phyloP scores from a whole-genome alignment of 2,888 invertebrate species.

The Drosophila phalerata region DNA sequence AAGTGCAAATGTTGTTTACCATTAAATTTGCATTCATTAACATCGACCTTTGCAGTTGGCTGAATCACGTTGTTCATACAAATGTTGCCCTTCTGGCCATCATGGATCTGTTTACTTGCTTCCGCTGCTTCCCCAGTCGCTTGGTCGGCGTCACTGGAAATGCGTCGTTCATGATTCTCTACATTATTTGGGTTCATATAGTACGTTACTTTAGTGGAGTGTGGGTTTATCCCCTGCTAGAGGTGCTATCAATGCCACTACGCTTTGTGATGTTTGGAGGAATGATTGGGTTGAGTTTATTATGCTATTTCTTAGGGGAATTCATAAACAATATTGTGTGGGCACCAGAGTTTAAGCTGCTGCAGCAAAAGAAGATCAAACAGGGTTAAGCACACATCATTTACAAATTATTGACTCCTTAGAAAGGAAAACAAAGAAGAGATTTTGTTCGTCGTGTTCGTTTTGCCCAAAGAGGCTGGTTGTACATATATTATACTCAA shows the following conservation, averaged over 20 bases:
- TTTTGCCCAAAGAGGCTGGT: constrained; percentile 29
- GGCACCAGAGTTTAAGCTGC: constrained; percentile 88
- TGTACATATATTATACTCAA: constrained; percentile 18
- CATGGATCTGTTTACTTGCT: constrained; percentile 90
- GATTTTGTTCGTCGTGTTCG: constrained; percentile 21
- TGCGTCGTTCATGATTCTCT: constrained; percentile 88
- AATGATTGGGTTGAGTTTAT: constrained; percentile 87
- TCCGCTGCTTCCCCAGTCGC: constrained; percentile 91
- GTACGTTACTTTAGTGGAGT: constrained; percentile 90
- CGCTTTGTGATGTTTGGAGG: constrained; percentile 90
- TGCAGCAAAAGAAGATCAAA: constrained; percentile 50
- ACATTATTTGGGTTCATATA: constrained; percentile 92
- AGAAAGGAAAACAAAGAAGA: constrained; percentile 7
- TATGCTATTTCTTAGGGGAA: constrained; percentile 90
- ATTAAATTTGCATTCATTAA: constrained; percentile 4
- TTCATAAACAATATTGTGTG: constrained; percentile 89
- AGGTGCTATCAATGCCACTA: constrained; percentile 90
- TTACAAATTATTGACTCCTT: constrained; percentile 3
- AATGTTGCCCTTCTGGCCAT: constrained; percentile 92
- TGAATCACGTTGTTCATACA: constrained; percentile 96
- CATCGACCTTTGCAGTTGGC: constrained; percentile 87
- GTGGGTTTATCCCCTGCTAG: constrained; percentile 96
- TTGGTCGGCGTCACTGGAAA: constrained; percentile 88
- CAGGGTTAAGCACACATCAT: constrained; percentile 29
- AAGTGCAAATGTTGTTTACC: constrained; percentile 20